phyloP scores from a whole-genome alignment of 2,888 invertebrate species.

The Dinocampus coccinellae region DNA sequence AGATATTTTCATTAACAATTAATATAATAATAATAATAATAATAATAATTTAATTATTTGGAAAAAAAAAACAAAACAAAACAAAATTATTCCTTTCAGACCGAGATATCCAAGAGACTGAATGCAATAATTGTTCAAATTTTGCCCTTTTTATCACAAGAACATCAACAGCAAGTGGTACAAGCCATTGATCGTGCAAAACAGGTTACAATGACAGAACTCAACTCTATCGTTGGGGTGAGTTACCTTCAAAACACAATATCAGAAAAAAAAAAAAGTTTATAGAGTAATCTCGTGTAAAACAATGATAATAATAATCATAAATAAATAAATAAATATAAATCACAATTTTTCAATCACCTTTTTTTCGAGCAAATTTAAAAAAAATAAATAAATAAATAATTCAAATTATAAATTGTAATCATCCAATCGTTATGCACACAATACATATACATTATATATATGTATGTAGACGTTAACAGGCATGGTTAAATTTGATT shows the following conservation, averaged over 20 bases:
- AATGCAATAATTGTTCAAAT: conserved; percentile 97
- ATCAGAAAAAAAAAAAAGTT: not conserved
- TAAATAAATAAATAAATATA: too few relatives aligned
- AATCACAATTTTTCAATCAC: too few relatives aligned
- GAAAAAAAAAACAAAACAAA: not conserved
- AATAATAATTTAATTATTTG: not conserved
- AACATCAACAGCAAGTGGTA: conserved; percentile 97
- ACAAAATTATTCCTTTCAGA: conserved; percentile 73
- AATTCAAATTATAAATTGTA: too few relatives aligned
- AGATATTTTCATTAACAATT: not conserved
- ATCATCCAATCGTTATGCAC: too few relatives aligned
- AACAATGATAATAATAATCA: too few relatives aligned
- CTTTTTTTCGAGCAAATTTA: too few relatives aligned
- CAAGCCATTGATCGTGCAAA: conserved; percentile 97
- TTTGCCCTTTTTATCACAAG: conserved; percentile 94
- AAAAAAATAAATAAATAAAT: too few relatives aligned
- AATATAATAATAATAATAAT: not conserved
- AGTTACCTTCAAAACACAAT: conserved; percentile 68
- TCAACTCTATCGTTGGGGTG: conserved; percentile 97
- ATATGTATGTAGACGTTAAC: conserved; percentile 3
- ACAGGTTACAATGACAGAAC: conserved; percentile 97
- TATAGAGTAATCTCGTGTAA: too few relatives aligned
- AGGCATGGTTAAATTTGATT: conserved; percentile 29
- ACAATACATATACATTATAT: not conserved
- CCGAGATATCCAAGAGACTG: conserved; percentile 97